Evolutionary conservation across 2,888 invertebrate genomes (phyloP).

Genomic region (Ormyrus labotus): DNA sequence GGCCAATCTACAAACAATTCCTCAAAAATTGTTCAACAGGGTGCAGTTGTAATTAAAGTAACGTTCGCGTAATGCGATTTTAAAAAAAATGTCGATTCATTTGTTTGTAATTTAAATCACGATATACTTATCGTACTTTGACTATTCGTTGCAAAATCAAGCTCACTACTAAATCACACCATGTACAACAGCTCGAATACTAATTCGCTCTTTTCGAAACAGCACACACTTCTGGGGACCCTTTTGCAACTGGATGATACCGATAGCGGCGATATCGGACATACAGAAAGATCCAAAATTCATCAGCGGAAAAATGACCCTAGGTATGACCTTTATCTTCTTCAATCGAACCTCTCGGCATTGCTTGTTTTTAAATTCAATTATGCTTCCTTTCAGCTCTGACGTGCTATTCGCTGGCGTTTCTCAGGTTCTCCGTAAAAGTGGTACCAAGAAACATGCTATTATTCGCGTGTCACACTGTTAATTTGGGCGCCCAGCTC

Average conservation of each 20-base stretch:
- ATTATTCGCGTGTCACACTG: constrained; percentile 68
- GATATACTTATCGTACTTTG: too few relatives aligned
- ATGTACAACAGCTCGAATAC: too few relatives aligned
- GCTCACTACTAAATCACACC: too few relatives aligned
- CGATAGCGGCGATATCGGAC: constrained; percentile 95
- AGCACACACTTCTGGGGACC: constrained; percentile 99
- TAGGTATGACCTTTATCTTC: constrained; percentile 19
- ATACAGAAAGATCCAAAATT: constrained; percentile 90
- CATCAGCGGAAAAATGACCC: constrained; percentile 97
- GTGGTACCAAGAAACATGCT: constrained; percentile 68
- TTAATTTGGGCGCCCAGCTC: constrained; percentile 66
- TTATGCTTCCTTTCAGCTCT: constrained; percentile 62
- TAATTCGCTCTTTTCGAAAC: constrained; percentile 43
- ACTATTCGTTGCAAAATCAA: too few relatives aligned
- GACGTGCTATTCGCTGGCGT: constrained; percentile 66
- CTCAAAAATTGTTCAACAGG: too few relatives aligned
- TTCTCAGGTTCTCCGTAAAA: constrained; percentile 69
- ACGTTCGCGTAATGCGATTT: too few relatives aligned
- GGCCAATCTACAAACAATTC: too few relatives aligned
- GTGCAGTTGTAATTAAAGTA: too few relatives aligned
- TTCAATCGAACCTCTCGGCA: neutral
- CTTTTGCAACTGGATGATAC: constrained; percentile 98
- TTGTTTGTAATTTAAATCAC: too few relatives aligned
- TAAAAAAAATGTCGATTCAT: too few relatives aligned
- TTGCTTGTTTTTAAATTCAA: neutral